Base-by-base conservation (phyloP, 2,113 vertebrate genomes). In the Bubo bubo region DNA sequence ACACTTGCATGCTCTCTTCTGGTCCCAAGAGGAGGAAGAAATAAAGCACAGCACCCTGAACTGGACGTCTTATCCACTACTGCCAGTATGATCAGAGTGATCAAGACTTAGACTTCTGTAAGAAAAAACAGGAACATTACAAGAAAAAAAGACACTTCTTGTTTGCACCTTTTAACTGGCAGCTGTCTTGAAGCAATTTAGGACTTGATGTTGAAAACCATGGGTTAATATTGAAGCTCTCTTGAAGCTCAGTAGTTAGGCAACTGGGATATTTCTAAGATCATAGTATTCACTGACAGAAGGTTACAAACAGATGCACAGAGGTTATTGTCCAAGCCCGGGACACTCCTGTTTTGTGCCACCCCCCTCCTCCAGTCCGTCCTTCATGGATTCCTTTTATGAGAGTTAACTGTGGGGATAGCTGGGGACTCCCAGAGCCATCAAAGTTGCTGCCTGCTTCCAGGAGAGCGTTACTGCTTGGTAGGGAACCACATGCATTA, bases 391-490 rank as follows among this genome's bases (percentile, higher is more conserved):
- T 72, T 80, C 12, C 16, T 81, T 77, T 88, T 35, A 9, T 32
- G 32, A 55, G 49, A 56, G 24, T 87, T 73, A 53, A 34, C 27
- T 73, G 24, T 16, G 10, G 35, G 58, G 56, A 34, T 67, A 27
- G 22, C 50, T 80, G 10, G 9, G 30, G 37, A 23, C 43, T 53
- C 23, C 8, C n/a, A 41, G 41, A 45, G 43, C 34, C 4, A 6
- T 41, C 30, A 20, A 4, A 76, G n/a, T 62, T 53, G 30, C 55
- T 82, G 50, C 39, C 32, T 41, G 9, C 45, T 92, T 92, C 45
- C 28, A 30, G 12, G 53, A 0, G 0, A 63, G 23, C 0, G 0
- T 53, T 91, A 26, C 9, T 88, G 30, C 70, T 74, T 63, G 8
- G 15, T 83, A 71, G 16, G 27, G 43, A 39, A 71, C 58, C 43